Evolutionary conservation across 2,797 vertebrate species (phyloP), one percentile per base, ranked within the genome.

Genomic region (Myiotriccus ornatus): DNA sequence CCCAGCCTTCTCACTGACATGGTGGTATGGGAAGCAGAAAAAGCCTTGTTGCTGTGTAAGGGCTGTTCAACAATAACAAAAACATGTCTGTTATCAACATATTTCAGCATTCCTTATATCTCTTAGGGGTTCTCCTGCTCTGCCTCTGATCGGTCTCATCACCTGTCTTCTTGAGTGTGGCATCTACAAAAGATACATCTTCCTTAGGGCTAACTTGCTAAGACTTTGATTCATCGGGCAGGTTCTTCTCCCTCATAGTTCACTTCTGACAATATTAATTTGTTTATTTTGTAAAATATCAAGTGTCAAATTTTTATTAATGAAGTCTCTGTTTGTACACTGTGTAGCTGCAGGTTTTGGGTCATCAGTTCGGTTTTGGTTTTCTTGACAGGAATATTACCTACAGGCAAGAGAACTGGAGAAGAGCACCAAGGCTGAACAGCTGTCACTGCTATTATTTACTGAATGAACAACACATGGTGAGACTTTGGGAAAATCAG

Each of bases 1-100:
- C 4, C 12, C 22, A n/a, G 17, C 8, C 17, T 67, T 8, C n/a
- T 53, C 0, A 0, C n/a, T 65, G 52, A 18, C 22, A 5, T 5
- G 4, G 23, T 28, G 6, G 8, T 32, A 6, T 22, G 19, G 59
- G 34, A 9, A 68, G 41, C 3, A 75, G 73, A 62, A 84, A 55
- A 62, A 20, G 10, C 12, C 12, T 32, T 49, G 24, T 8, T 6
- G 3, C 34, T 57, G 20, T 23, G 16, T 20, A 39, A 56, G 8
- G 7, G 7, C 63, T 60, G 18, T 10, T 34, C 18, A 62, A n/a
- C 43, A 65, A 2, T 28, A 53, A 18, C 4, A 7, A 37, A 43
- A 80, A 7, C 37, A 47, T 25, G 5, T 13, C 35, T 73, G 39
- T 57, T 52, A 39, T 18, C 57, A 84, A 44, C 19, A 30, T 12